Evolutionary conservation across 2,113 vertebrate genomes (phyloP), one percentile per base, ranked within the genome.

Genomic region (Peromyscus polionotus): DNA sequence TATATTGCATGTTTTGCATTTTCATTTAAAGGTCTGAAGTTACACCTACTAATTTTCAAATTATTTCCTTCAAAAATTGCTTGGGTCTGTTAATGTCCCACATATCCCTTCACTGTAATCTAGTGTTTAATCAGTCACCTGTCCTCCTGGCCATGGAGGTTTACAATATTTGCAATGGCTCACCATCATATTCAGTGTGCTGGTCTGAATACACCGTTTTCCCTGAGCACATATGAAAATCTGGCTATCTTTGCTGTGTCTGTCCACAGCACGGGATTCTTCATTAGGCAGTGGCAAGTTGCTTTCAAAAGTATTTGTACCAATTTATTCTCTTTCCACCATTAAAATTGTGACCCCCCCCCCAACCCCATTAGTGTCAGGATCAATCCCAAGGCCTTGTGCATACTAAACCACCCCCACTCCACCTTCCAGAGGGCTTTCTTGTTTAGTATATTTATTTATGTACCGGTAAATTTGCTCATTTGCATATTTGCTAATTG

Each of bases 141-240:
- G 33, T 65, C 57, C 51, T 68, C 57, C 72, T 9, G 1, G 79
- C 48, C n/a, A 17, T 48, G 36, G 45, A 90, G 54, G 36, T 61
- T 45, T 72, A 88, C 42, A 57, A 63, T 73, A 63, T 88, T 90
- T 73, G 24, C 26, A 76, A 2, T 26, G n/a, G 79, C 86, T 96
- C 31, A 85, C 31, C 88, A 9, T 42, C 31, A 36, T 2, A 8
- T 68, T 8, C 20, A 48, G 36, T 17, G 13, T 51, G 28, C 33
- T 90, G n/a, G 13, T 85, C 81, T 93, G 91, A 94, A 93, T 51
- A 81, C 65, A 24, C 33, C 61, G 22, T 39, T 59, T 72, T 42
- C 42, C 54, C 77, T 36, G 36, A 81, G 67, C n/a, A 89, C 70
- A 63, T 12, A 16, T 20, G 59, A 77, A 93, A 51, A 28, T 61